A percentile compares a stretch with the other conserved stretches of the same genome.
Evolutionary conservation across 2,888 invertebrate species (phyloP).

Genomic region (Drosophila setosimentum): DNA sequence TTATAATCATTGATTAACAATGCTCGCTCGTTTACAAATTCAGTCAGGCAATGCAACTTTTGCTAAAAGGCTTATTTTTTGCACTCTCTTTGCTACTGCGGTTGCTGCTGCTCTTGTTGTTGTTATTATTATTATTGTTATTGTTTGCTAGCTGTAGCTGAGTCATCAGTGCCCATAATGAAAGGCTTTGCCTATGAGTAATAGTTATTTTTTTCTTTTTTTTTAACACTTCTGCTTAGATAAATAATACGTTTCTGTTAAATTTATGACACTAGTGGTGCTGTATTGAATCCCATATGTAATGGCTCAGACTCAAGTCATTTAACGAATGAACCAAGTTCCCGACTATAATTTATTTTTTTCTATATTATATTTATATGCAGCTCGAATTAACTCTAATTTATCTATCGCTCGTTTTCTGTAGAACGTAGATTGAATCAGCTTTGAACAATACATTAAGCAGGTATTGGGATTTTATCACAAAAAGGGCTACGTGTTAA

Average conservation of each 20-base stretch:
- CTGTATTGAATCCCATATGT: not conserved
- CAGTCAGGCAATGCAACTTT: conserved; percentile 44
- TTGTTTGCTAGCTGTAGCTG: conserved; percentile 20
- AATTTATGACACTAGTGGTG: not conserved
- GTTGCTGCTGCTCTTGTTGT: not conserved
- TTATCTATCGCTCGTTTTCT: not conserved
- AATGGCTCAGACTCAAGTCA: not conserved
- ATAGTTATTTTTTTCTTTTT: conserved; percentile 6
- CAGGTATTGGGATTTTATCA: not conserved
- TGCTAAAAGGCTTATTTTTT: conserved; percentile 56
- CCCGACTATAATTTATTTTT: not conserved
- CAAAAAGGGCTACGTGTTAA: not conserved
- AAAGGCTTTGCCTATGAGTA: conserved; percentile 34
- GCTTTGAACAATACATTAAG: not conserved
- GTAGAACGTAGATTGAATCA: not conserved
- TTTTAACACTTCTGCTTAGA: not conserved
- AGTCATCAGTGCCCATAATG: conserved; percentile 28
- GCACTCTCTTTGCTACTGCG: conserved; percentile 10
- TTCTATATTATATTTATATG: not conserved
- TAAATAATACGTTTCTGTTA: not conserved
- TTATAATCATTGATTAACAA: conserved; percentile 11
- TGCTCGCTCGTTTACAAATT: conserved; percentile 22
- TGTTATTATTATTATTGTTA: conserved; percentile 18
- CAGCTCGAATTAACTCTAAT: not conserved
- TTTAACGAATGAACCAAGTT: not conserved